Percentiles rank a stretch among this genome's conserved stretches.
phyloP scores from a whole-genome alignment of 2,888 invertebrate species.

The Cactoblastis cactorum region DNA sequence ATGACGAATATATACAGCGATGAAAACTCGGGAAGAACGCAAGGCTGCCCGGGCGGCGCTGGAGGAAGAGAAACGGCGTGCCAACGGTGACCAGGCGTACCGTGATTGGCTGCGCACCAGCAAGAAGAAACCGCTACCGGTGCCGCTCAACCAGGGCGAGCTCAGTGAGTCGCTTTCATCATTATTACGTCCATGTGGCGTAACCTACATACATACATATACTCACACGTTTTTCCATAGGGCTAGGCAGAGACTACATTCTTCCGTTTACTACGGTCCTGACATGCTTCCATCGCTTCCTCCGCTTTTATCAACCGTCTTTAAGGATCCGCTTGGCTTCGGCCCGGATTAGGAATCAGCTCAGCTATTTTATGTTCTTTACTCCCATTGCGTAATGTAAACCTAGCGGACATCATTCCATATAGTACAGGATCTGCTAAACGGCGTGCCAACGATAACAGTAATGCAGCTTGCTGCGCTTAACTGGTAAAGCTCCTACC shows the following conservation, averaged over 20 bases:
- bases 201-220: no score
- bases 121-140: conserved; percentile 81
- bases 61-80: conserved; percentile 73
- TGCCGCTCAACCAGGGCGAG: conserved; percentile 80
- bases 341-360: conserved; percentile 87
- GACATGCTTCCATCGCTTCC: no score
- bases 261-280: no score
- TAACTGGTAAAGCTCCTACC: conserved; percentile 81
- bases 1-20: conserved; percentile 33
- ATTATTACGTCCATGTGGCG: no score
- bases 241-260: no score
- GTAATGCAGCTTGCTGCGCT: conserved; percentile 81
- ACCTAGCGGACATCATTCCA: no score
- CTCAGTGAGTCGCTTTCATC: conserved; percentile 73
- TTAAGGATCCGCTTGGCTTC: conserved; percentile 91
- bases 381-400: conserved; percentile 95
- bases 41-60: conserved; percentile 65
- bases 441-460: conserved; percentile 75
- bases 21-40: conserved; percentile 71
- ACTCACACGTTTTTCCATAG: no score
- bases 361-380: conserved; percentile 89
- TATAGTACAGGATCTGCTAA: no score
- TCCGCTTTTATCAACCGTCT: conserved; percentile 93
- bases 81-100: conserved; percentile 79
- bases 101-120: conserved; percentile 81